Evolutionary conservation across 2,113 vertebrate species (phyloP), one percentile per base, ranked within the genome.

Genomic region (Xenopus borealis): DNA sequence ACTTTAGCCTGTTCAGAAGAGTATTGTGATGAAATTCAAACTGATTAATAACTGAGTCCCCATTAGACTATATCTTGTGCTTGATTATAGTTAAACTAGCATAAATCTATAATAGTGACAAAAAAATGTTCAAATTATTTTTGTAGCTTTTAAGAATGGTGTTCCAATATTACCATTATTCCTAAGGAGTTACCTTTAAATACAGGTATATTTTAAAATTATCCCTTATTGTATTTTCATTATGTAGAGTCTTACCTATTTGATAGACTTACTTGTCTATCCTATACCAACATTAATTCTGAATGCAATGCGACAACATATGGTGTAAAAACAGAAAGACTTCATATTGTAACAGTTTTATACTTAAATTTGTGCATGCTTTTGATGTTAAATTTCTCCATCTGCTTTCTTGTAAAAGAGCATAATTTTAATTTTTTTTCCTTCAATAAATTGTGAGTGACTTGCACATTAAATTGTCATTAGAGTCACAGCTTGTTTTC

Each of bases 381-480:
- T 63, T 63, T 76, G 73, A 59, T 64, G 57, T 69, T 76, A 55
- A 76, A 69, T 63, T 69, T 69, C 73, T 63, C 59, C 73, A 76
- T 76, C 59, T 76, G 73, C 73, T 40, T 76, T 69, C 45, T 69
- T 69, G 66, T 27, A 45, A 67, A 59, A 40, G n/a, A 69, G 45
- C 61, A 63, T 14, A 62, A 76, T 62, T 63, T 76, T 12, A 62
- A 69, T 10, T 52, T 62, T 66, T 66, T 72, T 45, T 62, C 30
- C 16, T 66, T 68, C 44, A 64, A 77, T 57, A 77, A 70, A 70
- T 70, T 64, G 50, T 70, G 67, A 77, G 46, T 69, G 74, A 77
- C 74, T 77, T 64, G 47, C 67, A 77, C 74, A 77, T 77, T 77
- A 77, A 77, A 70, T 70, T 70, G 59, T 47, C 67, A 77, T 77